These are phyloP conservation scores for Holotrichia oblita DNA, from an alignment of 1,140 invertebrate genomes.

Conservation along the genomic window DNA sequence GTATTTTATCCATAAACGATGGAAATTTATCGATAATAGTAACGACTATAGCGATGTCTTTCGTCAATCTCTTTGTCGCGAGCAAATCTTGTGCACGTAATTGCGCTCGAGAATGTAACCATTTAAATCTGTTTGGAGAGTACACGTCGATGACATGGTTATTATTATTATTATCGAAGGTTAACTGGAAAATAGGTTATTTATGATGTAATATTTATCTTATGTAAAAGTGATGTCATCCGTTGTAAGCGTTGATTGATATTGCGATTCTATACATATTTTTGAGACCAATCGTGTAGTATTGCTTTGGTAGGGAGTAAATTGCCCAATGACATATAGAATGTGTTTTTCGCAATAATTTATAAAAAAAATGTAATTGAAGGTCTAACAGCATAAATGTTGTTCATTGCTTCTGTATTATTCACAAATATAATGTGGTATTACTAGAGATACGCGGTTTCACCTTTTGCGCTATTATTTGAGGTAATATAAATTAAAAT, in stretches of 20 bases:
- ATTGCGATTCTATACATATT: background rate
- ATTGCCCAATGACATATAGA: too few species aligned
- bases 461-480: too few species aligned
- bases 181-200: conserved; percentile 32
- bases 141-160: conserved; percentile 22
- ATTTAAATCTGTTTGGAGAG: background rate
- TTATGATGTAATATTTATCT: conserved; percentile 35
- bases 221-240: conserved; percentile 29
- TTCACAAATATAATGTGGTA: too few species aligned
- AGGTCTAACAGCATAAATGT: too few species aligned
- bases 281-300: too few species aligned
- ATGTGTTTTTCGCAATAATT: too few species aligned
- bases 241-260: background rate
- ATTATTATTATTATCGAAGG: conserved; percentile 15
- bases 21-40: conserved; percentile 20
- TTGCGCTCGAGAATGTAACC: background rate
- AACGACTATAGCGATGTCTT: conserved; percentile 19
- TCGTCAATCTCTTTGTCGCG: background rate
- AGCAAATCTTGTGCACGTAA: background rate
- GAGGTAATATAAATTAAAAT: too few species aligned
- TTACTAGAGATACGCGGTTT: too few species aligned
- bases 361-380: too few species aligned
- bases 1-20: conserved; percentile 8
- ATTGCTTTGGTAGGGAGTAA: too few species aligned
- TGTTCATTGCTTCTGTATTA: too few species aligned